Conservation (phyloP, 1,140 invertebrate species). For the Achroia grisella region DNA sequence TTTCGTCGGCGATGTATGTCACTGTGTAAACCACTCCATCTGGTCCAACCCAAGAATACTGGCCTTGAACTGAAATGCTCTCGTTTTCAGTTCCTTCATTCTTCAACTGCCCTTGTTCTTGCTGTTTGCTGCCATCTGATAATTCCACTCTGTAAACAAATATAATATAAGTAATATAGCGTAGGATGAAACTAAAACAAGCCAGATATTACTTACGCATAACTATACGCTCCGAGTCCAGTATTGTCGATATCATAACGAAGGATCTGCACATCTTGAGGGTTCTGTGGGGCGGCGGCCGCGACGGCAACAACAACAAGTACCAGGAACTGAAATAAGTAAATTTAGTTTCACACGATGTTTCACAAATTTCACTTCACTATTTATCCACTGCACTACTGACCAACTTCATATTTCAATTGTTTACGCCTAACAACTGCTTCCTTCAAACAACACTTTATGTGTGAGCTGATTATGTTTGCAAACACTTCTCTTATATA, state of each 20-base stretch:
- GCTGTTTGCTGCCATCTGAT: constrained; percentile 65
- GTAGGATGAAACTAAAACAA: too few species aligned
- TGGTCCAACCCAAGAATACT: constrained; percentile 74
- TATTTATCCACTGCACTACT: constrained; percentile 26
- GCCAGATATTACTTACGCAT: constrained; percentile 44
- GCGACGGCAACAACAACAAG: constrained; percentile 35
- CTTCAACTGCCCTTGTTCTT: constrained; percentile 77
- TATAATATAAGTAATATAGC: background rate
- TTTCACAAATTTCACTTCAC: background rate
- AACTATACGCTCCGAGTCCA: constrained; percentile 53
- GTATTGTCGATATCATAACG: constrained; percentile 59
- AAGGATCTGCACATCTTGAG: constrained; percentile 66
- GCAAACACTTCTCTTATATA: constrained; percentile 60
- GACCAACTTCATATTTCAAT: constrained; percentile 60
- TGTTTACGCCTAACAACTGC: constrained; percentile 29
- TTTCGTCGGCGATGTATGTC: constrained; percentile 84
- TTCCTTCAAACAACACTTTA: constrained; percentile 37
- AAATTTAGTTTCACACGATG: too few species aligned
- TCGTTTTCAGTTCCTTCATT: constrained; percentile 75
- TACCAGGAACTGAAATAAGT: constrained; percentile 49
- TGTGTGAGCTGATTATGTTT: constrained; percentile 57
- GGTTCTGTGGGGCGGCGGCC: constrained; percentile 49
- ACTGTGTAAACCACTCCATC: constrained; percentile 76
- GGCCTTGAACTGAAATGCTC: constrained; percentile 63
- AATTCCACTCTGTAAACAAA: constrained; percentile 43